Base-by-base conservation (phyloP, 2,888 invertebrate genomes). In the Dascillus cervinus region DNA sequence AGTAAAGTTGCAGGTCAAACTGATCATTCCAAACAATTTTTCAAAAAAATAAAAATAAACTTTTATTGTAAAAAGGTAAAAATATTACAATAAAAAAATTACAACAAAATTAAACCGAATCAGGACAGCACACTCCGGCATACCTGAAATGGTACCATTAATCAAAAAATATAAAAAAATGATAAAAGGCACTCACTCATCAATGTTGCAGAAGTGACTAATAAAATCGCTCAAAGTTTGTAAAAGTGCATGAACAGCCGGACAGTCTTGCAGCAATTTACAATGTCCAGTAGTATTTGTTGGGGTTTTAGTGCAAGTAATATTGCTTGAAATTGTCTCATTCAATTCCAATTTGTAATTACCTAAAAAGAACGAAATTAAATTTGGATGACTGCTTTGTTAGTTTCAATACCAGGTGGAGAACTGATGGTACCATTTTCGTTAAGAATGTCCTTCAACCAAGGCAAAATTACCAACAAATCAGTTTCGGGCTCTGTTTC, bases 101-200 rank as follows among this genome's bases (percentile, higher is more conserved):
- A n/a, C n/a, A n/a, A n/a, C n/a, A n/a, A n/a, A n/a, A n/a, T n/a
- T n/a, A n/a, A n/a, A n/a, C n/a, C n/a, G n/a, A n/a, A n/a, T n/a
- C n/a, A n/a, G 37, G 34, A 15, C 37, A 37, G 24, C 37, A 37
- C 20, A 37, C 12, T 11, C 37, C 37, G n/a, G 33, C 37, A 13
- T 21, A 37, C 12, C 37, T 37, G 12, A 6, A 19, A 10, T 26
- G 4, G 13, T 19, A 10, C 3, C 17, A 5, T 10, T 27, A 17
- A 6, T 2, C n/a, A n/a, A n/a, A n/a, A n/a, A n/a, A n/a, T n/a
- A n/a, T n/a, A n/a, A n/a, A n/a, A n/a, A n/a, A n/a, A n/a, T n/a
- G n/a, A 3, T 17, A 8, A 11, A 2, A 3, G 3, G 3, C 20
- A 21, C 34, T 31, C 34, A 38, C 38, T 38, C 34, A 3, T 34